Conservation (phyloP, 2,797 vertebrate genomes). For the Peromyscus melanophrys region DNA sequence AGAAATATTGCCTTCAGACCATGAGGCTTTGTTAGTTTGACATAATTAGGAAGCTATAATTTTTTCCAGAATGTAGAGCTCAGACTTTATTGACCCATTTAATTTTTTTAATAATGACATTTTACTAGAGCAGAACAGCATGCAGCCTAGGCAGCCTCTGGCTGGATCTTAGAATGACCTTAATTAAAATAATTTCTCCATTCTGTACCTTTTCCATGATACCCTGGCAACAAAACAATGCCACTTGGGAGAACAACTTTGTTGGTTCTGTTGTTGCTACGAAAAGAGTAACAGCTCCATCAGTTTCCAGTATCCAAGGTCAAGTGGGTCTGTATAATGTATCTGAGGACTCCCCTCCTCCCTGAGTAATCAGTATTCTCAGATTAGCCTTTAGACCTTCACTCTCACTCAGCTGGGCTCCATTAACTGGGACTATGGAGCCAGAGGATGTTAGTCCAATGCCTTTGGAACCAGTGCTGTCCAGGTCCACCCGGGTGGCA, state of each 20-base stretch:
- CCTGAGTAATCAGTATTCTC: constrained; percentile 13
- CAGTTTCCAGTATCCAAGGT: constrained; percentile 34
- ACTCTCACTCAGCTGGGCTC: constrained; percentile 25
- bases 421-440: not conserved
- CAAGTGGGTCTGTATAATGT: not conserved
- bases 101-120: constrained; percentile 73
- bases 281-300: constrained; percentile 20
- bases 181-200: constrained; percentile 69
- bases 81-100: constrained; percentile 80
- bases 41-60: constrained; percentile 77
- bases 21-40: constrained; percentile 55
- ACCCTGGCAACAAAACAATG: constrained; percentile 39
- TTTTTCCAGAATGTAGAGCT: constrained; percentile 75
- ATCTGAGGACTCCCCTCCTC: constrained; percentile 1
- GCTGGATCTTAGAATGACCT: constrained; percentile 66
- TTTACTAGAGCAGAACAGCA: constrained; percentile 74
- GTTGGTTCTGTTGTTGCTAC: constrained; percentile 60
- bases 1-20: constrained; percentile 51
- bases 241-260: not conserved
- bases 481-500: not conserved
- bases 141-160: constrained; percentile 58
- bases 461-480: not conserved
- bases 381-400: constrained; percentile 61
- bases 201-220: constrained; percentile 21
- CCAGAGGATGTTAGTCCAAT: not conserved